Evolutionary conservation across 1,140 invertebrate genomes (phyloP), one percentile per base, ranked within the genome.

Genomic region (Lasioglossum baleicum): DNA sequence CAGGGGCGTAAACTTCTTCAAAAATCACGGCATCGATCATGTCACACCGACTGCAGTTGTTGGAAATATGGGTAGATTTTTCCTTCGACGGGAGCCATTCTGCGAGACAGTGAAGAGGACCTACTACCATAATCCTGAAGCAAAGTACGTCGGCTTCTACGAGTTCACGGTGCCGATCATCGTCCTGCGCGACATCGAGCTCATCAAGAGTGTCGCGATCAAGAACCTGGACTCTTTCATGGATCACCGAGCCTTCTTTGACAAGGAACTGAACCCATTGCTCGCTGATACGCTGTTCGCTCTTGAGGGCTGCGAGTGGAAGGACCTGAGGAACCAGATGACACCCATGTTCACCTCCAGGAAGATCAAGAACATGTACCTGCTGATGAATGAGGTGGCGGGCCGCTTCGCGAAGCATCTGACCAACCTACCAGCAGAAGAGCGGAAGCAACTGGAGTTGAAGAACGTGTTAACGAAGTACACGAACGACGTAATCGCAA

Each of bases 401-500:
- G 63, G 4, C 1, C 51, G 74, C 6, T 83, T 87, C 40, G 56
- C 66, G 0, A n/a, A 82, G 2, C 73, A 69, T 63, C 83, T 94
- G n/a, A 91, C 91, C 20, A 79, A 63, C 0, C 10, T 76, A 17
- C 75, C 83, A 3, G 13, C 68, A 6, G 53, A 77, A 0, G 31
- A 77, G 11, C 71, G 2, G 0, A 11, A 11, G 0, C 20, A 61
- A 7, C 13, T 67, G 0, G 83, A 86, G 13, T 11, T 83, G 26
- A 85, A 83, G 11, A 20, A 22, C 1, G 7, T 26, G 6, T 22
- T 80, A 0, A 92, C 94, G 0, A 92, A 94, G 11, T 95, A 94
- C 74, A 93, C 95, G 0, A 95, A 94, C 56, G 95, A 96, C 83
- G 94, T 95, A 6, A 95, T 95, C 42, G 94, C 94, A 0, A 92